Base-by-base conservation (phyloP, 37 sponge, comb jelly and placozoan genomes). In the Oopsacas minuta region DNA sequence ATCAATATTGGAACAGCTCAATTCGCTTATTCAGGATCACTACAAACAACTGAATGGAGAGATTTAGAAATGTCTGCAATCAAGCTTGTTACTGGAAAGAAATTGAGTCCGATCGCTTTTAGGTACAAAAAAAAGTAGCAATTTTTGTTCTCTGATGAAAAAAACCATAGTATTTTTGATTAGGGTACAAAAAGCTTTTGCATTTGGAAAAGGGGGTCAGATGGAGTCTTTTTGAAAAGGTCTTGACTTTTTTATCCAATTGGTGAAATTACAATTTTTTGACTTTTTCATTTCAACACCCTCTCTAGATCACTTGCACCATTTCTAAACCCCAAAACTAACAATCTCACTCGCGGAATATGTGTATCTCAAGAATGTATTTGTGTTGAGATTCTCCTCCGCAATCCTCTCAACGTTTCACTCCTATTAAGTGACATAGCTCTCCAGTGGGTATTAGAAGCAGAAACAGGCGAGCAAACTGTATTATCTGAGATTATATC, bases 331-430 rank as follows among this genome's bases (percentile, higher is more conserved):
- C 75, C 75, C 22, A 61, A 61, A n/a, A 61, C 75, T 7, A 61
- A 61, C 75, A 61, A 61, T 61, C 75, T 61, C 22, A 10, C 22
- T 3, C 75, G 75, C 20, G 75, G 75, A 32, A 25, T 61, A 32
- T 61, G 75, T 61, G 75, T 61, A 25, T 61, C 75, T 25, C 75
- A 61, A 61, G 75, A 61, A 61, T 61, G 75, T 34, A 61, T 61
- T 61, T 61, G 75, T 12, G 75, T 61, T 61, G 75, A 61, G 30
- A 61, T 61, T 25, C 28, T 61, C 75, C 75, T 61, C 22, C 75
- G 75, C 22, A 61, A 61, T 34, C 75, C 75, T 20, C 22, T 61
- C 5, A 61, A 61, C 22, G 75, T 61, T 10, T 61, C 75, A 5
- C 75, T 61, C 7, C 22, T 61, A 25, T n/a, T 61, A 61, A 25